These are phyloP conservation scores for Hoplostethus mediterraneus DNA, from an alignment of 2,797 vertebrate species.

Conservation along the genomic window DNA sequence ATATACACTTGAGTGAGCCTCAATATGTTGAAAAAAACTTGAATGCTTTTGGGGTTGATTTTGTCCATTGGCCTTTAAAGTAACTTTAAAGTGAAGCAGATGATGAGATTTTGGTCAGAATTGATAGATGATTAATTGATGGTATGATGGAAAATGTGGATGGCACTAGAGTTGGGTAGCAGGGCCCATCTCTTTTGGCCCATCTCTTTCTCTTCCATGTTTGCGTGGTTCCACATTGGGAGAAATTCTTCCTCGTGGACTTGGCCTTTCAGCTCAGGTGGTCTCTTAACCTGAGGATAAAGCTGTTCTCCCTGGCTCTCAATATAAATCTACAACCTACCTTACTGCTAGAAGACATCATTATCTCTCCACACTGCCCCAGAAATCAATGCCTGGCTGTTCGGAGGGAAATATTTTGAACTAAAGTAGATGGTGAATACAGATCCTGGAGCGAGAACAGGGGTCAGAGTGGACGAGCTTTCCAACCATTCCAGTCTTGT, in stretches of 20 bases:
- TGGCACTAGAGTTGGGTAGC: neutral
- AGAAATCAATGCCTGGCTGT: constrained; percentile 69
- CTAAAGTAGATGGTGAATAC: constrained; percentile 27
- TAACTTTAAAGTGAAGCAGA: too few relatives aligned
- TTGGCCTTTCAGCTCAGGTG: constrained; percentile 55
- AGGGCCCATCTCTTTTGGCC: neutral
- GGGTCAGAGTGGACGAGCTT: neutral
- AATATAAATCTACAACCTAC: constrained; percentile 65
- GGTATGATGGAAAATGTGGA: too few relatives aligned
- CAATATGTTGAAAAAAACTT: too few relatives aligned
- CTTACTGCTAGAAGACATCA: constrained; percentile 64
- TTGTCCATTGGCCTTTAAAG: too few relatives aligned
- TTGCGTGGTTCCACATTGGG: constrained; percentile 38
- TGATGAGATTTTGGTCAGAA: too few relatives aligned
- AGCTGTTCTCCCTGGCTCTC: constrained; percentile 41
- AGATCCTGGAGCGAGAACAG: constrained; percentile 10
- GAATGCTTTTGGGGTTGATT: too few relatives aligned
- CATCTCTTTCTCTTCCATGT: constrained; percentile 20
- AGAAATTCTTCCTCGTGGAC: constrained; percentile 36
- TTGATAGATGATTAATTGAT: too few relatives aligned
- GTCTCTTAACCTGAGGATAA: constrained; percentile 53
- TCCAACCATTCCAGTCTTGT: neutral
- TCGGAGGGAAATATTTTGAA: constrained; percentile 62
- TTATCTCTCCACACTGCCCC: constrained; percentile 65
- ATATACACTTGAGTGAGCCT: too few relatives aligned